Conservation (phyloP, 2,888 invertebrate genomes). For the Drosophila siamana region DNA sequence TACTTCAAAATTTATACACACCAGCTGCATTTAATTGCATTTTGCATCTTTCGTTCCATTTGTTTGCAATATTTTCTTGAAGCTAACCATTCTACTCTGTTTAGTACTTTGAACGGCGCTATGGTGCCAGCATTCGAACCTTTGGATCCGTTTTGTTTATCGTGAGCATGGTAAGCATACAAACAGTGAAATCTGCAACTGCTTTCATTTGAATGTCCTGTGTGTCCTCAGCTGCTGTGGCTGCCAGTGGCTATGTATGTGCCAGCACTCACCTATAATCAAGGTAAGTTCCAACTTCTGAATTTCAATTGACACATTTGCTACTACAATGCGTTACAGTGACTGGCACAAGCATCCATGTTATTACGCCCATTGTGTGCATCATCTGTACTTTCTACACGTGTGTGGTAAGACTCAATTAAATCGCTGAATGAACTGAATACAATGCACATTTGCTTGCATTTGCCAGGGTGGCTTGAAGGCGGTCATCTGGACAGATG, state of each 20-base stretch:
- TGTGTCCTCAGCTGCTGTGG: slow-evolving; percentile 75
- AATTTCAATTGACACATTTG: slow-evolving; percentile 2
- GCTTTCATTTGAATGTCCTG: not conserved
- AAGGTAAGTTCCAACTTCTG: slow-evolving; percentile 86
- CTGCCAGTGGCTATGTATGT: slow-evolving; percentile 88
- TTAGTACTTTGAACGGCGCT: slow-evolving; percentile 90
- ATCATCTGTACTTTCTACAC: slow-evolving; percentile 94
- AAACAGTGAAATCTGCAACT: not conserved
- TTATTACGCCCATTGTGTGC: slow-evolving; percentile 93
- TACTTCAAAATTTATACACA: not conserved
- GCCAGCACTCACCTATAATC: slow-evolving; percentile 91
- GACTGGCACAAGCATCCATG: slow-evolving; percentile 91
- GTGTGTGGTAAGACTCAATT: slow-evolving; percentile 89
- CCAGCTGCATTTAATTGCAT: not conserved
- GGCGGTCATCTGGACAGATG: slow-evolving; percentile 94
- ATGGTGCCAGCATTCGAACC: slow-evolving; percentile 89
- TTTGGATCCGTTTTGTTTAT: slow-evolving; percentile 90
- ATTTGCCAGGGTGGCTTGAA: slow-evolving; percentile 89
- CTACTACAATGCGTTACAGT: slow-evolving; percentile 64
- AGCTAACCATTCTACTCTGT: slow-evolving; percentile 70
- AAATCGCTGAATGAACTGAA: slow-evolving; percentile 5
- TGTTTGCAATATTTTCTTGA: not conserved
- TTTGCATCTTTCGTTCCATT: not conserved
- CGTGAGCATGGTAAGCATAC: slow-evolving; percentile 88
- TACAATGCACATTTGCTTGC: not conserved